phyloP scores from a whole-genome alignment of 2,888 invertebrate species.

The Cryptophagus acutangulus region DNA sequence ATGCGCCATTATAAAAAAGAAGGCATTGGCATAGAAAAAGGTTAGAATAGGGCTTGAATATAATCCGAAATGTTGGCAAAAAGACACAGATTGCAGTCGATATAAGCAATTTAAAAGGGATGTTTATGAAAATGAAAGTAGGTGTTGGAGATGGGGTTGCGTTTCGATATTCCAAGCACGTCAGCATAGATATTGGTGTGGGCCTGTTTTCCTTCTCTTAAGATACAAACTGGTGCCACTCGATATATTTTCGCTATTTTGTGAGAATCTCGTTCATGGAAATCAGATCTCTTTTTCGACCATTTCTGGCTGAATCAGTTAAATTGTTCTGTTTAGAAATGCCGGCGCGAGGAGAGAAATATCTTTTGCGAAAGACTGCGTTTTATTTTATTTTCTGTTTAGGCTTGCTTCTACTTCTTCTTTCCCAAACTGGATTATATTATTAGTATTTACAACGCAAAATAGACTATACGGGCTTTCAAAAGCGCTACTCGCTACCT shows the following conservation, averaged over 20 bases:
- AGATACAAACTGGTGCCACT: conserved; percentile 38
- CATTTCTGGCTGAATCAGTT: conserved; percentile 39
- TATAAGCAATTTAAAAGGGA: conserved; percentile 43
- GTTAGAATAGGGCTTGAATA: too few relatives aligned
- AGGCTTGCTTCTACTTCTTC: too few relatives aligned
- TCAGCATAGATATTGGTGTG: conserved; percentile 34
- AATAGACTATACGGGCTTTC: too few relatives aligned
- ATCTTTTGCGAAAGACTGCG: conserved; percentile 8
- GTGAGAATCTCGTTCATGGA: conserved; percentile 36
- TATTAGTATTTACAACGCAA: conserved; percentile 11
- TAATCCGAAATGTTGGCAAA: too few relatives aligned
- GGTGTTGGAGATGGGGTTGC: conserved; percentile 36
- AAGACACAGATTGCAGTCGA: conserved; percentile 36
- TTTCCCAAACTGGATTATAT: conserved; percentile 14
- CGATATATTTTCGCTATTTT: conserved; percentile 38
- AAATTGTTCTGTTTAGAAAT: conserved; percentile 35
- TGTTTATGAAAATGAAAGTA: conserved; percentile 44
- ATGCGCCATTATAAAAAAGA: too few relatives aligned
- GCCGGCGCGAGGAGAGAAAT: conserved; percentile 18
- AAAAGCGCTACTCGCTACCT: too few relatives aligned
- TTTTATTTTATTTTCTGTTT: conserved; percentile 12
- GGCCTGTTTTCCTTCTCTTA: conserved; percentile 24
- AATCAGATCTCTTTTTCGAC: conserved; percentile 37
- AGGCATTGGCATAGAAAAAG: too few relatives aligned
- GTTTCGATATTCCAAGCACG: conserved; percentile 38